Evolutionary conservation across 2,888 invertebrate genomes (phyloP).

Genomic region (Alloplasta piceator): DNA sequence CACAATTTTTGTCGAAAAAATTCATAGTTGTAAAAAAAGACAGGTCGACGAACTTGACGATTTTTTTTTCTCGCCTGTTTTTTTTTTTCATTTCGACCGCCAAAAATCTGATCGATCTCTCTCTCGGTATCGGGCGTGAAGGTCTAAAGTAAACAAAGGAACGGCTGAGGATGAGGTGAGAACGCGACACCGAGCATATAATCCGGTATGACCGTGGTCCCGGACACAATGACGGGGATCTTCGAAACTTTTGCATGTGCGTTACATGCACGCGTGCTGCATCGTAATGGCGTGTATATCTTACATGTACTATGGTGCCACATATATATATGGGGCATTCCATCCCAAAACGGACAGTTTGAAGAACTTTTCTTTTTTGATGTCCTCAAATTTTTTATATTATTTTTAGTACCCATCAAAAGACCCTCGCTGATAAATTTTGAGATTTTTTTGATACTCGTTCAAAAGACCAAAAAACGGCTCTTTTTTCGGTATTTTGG

Average conservation of each 20-base stretch:
- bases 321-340: not conserved
- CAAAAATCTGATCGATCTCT: conserved; percentile 39
- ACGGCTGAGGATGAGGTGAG: conserved; percentile 46
- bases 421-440: no score
- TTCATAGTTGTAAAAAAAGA: no score
- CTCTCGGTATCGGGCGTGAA: not conserved
- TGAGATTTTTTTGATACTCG: no score
- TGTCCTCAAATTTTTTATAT: no score
- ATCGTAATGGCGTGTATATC: conserved; percentile 20
- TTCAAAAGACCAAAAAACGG: no score
- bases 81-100: not conserved
- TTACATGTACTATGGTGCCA: not conserved
- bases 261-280: conserved; percentile 27
- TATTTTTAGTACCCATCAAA: no score
- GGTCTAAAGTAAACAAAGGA: conserved; percentile 28
- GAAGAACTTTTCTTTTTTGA: no score
- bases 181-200: conserved; percentile 28
- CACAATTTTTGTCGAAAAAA: not conserved
- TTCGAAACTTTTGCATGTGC: conserved; percentile 51
- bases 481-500: no score
- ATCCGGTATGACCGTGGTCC: conserved; percentile 43
- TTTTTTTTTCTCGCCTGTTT: not conserved
- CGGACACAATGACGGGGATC: conserved; percentile 39
- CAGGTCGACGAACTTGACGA: no score
- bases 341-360: no score